These are phyloP conservation scores for Formica selysi DNA, from an alignment of 1,140 invertebrate genomes.

Conservation along the genomic window DNA sequence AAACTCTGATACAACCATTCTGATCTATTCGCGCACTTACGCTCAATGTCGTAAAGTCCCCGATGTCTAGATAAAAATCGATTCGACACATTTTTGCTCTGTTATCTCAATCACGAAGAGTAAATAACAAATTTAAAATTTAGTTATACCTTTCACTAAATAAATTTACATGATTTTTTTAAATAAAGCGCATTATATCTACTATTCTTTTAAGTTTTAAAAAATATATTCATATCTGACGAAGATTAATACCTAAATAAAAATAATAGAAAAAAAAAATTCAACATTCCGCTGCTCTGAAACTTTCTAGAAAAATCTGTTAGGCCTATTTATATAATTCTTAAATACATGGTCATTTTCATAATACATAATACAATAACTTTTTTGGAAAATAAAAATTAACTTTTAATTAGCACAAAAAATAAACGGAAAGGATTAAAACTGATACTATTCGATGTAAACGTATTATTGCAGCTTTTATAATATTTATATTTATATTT, in stretches of 20 bases:
- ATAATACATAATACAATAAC: background rate
- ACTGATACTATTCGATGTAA: background rate
- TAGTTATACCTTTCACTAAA: background rate
- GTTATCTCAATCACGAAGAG: background rate
- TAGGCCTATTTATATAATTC: background rate
- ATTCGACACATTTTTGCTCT: background rate
- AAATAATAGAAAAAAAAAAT: background rate
- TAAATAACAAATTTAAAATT: background rate
- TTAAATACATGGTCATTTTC: background rate
- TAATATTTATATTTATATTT: slow-evolving; percentile 20
- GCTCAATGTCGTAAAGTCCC: background rate
- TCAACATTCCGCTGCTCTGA: background rate
- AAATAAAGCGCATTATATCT: background rate
- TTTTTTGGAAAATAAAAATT: background rate
- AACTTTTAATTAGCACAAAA: background rate
- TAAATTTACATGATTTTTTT: background rate
- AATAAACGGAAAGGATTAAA: background rate
- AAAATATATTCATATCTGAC: background rate
- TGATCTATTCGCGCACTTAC: slow-evolving; percentile 21
- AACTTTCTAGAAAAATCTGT: background rate
- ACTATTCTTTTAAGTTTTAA: background rate
- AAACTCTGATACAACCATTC: slow-evolving; percentile 34
- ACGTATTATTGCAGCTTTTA: background rate
- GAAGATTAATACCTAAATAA: background rate
- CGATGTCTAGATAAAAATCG: background rate